Evolutionary conservation across 2,888 invertebrate genomes (phyloP), one percentile per base, ranked within the genome.

Genomic region (Diarsia brunnea): DNA sequence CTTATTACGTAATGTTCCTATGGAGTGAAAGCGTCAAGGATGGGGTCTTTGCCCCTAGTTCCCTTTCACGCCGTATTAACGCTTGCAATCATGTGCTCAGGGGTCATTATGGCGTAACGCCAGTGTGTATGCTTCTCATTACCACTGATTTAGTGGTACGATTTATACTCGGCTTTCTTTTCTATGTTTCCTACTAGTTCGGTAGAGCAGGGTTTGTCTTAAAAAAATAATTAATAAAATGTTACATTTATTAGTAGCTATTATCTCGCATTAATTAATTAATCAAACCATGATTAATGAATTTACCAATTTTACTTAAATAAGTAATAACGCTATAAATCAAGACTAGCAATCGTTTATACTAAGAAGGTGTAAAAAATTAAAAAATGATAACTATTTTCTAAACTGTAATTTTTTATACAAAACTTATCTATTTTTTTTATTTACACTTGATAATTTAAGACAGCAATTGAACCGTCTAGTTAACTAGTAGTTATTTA

Each of bases 11-110:
- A 84, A 88, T 78, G 72, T 81, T 82, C 85, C 82, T 84, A 87
- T 84, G 82, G 71, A 88, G 91, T 82, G 91, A 91, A 91, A 91
- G 91, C 82, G 81, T 83, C 84, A 91, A 90, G 91, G 91, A 90
- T 88, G 84, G 83, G 91, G 90, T 91, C 91, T 89, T 88, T 90
- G 90, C 85, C 90, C 90, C 89, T 81, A 65, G 78, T 47, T 73
- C 79, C 81, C 79, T 82, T 84, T 81, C 79, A 79, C 70, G 75
- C 75, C 67, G 86, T 78, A 85, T 86, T 85, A 82, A 84, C 81
- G 68, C 86, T 88, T 88, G 82, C 79, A 63, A 69, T 55, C 19
- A 53, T 81, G 73, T 31, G 58, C 43, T 84, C 81, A 89, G 86
- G 69, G 79, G 60, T 77, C 75, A 87, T 85, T 78, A 88, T 87